Base-by-base conservation (phyloP, 2,888 invertebrate species). In the Hypomecis atomaria region DNA sequence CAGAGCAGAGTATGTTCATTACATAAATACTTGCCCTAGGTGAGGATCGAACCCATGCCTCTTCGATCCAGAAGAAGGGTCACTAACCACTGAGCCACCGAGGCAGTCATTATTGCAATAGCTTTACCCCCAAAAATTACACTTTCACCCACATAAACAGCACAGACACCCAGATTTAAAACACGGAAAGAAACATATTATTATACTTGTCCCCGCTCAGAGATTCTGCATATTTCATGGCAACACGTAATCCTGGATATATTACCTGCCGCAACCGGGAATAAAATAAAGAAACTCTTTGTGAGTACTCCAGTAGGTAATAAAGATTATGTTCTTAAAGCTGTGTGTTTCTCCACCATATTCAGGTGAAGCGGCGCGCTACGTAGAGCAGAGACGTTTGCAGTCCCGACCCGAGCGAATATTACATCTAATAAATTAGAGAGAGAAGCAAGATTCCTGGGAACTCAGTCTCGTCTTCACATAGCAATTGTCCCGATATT, bases 351-450 rank as follows among this genome's bases (percentile, higher is more conserved):
- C 67, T 59, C 38, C 65, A 69, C 68, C 54, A 63, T 73, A 78
- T 74, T 69, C 78, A 79, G 81, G 83, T 81, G 75, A 74, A 71
- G 69, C 76, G 66, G 53, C 68, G 72, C 66, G 23, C 10, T 33
- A 6, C 56, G 40, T 56, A 38, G 47, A 6, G 53, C 8, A 48
- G 63, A 75, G 73, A 70, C 69, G 64, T 23, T 23, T 23, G 23
- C 23, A 23, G 23, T 69, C 72, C 72, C 73, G 78, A 73, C 77
- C 76, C 72, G 71, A 78, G 80, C 81, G 79, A 85, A 87, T 88
- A 88, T 89, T 88, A 88, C 87, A 73, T 83, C 79, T 79, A 86
- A 88, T 89, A 89, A 89, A 88, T 89, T 88, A 88, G 78, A 78
- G 75, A 76, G 77, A 77, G 78, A 79, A 72, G 75, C 78, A 79